phyloP scores from a whole-genome alignment of 2,113 vertebrate species.

The Toxostoma redivivum region DNA sequence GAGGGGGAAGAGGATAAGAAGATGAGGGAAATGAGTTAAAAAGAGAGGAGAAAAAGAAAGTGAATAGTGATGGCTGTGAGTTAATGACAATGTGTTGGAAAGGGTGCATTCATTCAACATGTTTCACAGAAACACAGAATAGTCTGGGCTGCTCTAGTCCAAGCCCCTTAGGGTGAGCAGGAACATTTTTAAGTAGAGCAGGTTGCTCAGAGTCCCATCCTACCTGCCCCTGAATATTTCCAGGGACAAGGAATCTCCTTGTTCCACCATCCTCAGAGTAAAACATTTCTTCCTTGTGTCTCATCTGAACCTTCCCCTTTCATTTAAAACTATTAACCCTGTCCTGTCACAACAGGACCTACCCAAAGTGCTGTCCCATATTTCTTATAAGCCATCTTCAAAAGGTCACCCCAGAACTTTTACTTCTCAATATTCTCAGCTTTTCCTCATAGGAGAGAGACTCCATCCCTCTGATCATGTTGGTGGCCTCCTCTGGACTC shows the following conservation, averaged over 20 bases:
- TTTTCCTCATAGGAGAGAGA: fast-evolving
- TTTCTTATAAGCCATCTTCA: neutral
- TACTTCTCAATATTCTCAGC: neutral
- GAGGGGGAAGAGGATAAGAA: neutral
- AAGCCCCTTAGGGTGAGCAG: neutral
- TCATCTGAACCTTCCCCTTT: neutral
- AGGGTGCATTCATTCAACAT: neutral
- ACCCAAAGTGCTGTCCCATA: neutral
- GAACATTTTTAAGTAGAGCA: neutral
- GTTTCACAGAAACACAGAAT: neutral
- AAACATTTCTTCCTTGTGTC: neutral
- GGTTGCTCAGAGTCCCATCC: neutral
- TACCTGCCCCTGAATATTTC: neutral
- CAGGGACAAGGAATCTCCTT: neutral
- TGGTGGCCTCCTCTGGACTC: fast-evolving
- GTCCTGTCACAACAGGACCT: fast-evolving
- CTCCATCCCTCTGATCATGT: neutral
- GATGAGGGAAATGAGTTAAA: neutral
- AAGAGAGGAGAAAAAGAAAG: neutral
- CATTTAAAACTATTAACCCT: neutral
- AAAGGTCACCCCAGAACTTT: fast-evolving
- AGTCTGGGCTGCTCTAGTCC: neutral
- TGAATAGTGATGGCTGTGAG: neutral
- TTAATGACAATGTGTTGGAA: neutral
- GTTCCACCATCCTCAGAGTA: too few relatives aligned